Conservation (phyloP, 2,888 invertebrate genomes). For the Phymatocera aterrima region DNA sequence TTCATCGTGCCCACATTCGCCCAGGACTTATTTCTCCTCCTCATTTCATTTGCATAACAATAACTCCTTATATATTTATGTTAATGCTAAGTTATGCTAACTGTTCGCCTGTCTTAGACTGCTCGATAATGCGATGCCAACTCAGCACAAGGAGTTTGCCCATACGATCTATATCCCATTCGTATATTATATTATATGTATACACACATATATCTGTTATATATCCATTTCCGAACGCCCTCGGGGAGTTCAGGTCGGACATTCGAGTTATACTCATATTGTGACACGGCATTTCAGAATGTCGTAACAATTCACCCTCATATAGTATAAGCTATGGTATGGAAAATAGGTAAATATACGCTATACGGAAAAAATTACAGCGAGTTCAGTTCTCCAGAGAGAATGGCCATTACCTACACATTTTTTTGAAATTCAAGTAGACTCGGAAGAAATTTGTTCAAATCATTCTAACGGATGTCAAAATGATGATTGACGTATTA, state of each 20-base stretch:
- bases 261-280: not conserved
- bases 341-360: not conserved
- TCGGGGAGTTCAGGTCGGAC: not conserved
- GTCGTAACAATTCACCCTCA: not conserved
- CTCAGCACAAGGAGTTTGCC: constrained; percentile 34
- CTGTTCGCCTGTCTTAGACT: constrained; percentile 24
- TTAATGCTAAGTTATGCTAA: constrained; percentile 47
- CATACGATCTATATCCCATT: not conserved
- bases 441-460: no score
- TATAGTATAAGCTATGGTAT: not conserved
- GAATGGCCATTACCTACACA: no score
- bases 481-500: no score
- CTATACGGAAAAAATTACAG: not conserved
- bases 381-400: no score
- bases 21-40: not conserved
- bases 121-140: constrained; percentile 47
- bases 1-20: constrained; percentile 16
- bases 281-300: not conserved
- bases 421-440: no score
- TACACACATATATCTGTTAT: no score
- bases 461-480: no score
- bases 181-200: no score
- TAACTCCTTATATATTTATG: constrained; percentile 46
- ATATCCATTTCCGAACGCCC: constrained; percentile 11
- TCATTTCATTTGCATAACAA: constrained; percentile 37